Evolutionary conservation across 1,140 invertebrate genomes (phyloP).

Genomic region (Drosophila subobscura): DNA sequence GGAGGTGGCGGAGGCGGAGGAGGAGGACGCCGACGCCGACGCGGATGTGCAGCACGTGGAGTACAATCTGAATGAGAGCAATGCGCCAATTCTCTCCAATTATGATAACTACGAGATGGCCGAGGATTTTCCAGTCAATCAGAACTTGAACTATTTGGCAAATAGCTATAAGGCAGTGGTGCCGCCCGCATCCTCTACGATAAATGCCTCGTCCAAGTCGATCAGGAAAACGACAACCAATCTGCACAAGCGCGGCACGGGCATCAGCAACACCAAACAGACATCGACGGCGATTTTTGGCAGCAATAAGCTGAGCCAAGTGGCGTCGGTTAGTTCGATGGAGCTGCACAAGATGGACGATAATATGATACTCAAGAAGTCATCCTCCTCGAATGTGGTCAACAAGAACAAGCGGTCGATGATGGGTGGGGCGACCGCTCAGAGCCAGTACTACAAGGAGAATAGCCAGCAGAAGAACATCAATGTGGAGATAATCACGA

Average conservation of each 20-base stretch:
- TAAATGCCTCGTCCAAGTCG: slow-evolving; percentile 68
- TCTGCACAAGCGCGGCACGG: slow-evolving; percentile 62
- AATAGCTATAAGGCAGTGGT: slow-evolving; percentile 45
- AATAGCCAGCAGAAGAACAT: slow-evolving; percentile 77
- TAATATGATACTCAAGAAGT: slow-evolving; percentile 78
- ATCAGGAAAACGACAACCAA: slow-evolving; percentile 61
- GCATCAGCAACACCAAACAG: slow-evolving; percentile 57
- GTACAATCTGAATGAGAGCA: slow-evolving; percentile 76
- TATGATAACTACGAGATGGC: slow-evolving; percentile 79
- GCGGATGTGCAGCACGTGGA: slow-evolving; percentile 54
- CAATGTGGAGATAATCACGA: slow-evolving; percentile 79
- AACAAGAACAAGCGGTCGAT: slow-evolving; percentile 70
- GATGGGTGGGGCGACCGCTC: slow-evolving; percentile 36
- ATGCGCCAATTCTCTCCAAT: slow-evolving; percentile 75
- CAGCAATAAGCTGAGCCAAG: slow-evolving; percentile 67
- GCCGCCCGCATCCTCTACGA: slow-evolving; percentile 53
- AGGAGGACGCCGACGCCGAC: slow-evolving; percentile 17
- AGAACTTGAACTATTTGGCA: slow-evolving; percentile 58
- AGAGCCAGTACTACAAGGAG: slow-evolving; percentile 74
- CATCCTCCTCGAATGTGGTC: slow-evolving; percentile 71
- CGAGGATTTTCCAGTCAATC: slow-evolving; percentile 83
- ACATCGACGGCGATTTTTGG: slow-evolving; percentile 56
- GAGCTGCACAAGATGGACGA: slow-evolving; percentile 82
- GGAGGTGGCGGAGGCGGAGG: slow-evolving; percentile 5
- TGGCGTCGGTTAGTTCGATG: slow-evolving; percentile 80